A percentile compares a stretch with the other conserved stretches of the same genome.
phyloP scores from a whole-genome alignment of 2,888 invertebrate genomes.

The Podotricha telesiphe region DNA sequence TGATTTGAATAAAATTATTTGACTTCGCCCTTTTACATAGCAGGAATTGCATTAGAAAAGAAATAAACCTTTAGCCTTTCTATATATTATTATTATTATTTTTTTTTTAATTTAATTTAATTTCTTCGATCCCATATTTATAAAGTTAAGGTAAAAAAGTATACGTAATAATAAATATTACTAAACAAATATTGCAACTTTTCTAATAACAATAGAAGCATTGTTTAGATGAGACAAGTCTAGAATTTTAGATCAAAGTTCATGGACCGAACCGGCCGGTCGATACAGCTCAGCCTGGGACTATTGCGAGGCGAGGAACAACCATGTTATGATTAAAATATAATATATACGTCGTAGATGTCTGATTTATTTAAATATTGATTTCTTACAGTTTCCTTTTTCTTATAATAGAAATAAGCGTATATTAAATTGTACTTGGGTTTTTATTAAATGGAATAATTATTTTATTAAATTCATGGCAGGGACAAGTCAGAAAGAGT shows the following conservation, averaged over 20 bases:
- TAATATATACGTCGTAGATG: background rate
- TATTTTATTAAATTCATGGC: too few relatives aligned
- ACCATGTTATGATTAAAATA: slow-evolving; percentile 31
- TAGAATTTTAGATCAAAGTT: slow-evolving; percentile 30
- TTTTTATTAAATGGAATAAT: too few relatives aligned
- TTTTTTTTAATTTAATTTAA: too few relatives aligned
- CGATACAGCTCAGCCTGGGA: slow-evolving; percentile 50
- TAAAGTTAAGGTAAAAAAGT: background rate
- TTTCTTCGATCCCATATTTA: too few relatives aligned
- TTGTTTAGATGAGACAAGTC: slow-evolving; percentile 4
- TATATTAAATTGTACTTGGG: too few relatives aligned
- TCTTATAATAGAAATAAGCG: too few relatives aligned
- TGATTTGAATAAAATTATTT: too few relatives aligned
- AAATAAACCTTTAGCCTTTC: too few relatives aligned
- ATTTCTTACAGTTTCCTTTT: background rate
- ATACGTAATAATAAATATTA: background rate
- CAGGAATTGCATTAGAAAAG: too few relatives aligned
- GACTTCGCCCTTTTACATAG: too few relatives aligned
- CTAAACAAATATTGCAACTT: background rate
- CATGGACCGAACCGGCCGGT: slow-evolving; percentile 40
- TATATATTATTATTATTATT: too few relatives aligned
- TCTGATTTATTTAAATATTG: slow-evolving; percentile 9
- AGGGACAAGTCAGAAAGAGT: too few relatives aligned
- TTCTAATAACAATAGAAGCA: background rate
- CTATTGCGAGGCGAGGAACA: slow-evolving; percentile 37